phyloP scores from a whole-genome alignment of 1,140 invertebrate species.

The Tetramorium parvispinum region DNA sequence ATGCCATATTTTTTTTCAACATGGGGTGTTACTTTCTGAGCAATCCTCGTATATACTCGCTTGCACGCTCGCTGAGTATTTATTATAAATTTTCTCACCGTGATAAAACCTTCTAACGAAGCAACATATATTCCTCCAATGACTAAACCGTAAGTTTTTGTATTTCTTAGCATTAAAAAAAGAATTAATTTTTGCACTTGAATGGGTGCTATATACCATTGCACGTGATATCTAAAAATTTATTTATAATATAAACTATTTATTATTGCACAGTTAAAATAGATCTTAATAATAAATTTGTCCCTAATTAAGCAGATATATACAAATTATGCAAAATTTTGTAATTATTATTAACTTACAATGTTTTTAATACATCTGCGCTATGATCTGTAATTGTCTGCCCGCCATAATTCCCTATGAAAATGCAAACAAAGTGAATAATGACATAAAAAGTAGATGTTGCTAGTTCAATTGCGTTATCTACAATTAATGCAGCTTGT shows the following conservation, averaged over 20 bases:
- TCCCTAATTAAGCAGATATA: neutral
- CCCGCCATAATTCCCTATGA: conserved; percentile 20
- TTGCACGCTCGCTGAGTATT: neutral
- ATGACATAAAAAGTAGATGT: conserved; percentile 8
- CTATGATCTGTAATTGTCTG: conserved; percentile 11
- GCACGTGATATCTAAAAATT: conserved; percentile 24
- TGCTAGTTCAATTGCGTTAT: neutral
- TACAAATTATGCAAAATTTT: neutral
- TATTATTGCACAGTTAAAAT: conserved; percentile 7
- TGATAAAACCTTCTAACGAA: conserved; percentile 37
- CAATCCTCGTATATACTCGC: neutral
- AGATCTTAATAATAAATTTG: neutral
- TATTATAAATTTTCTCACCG: conserved; percentile 12
- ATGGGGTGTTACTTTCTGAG: too few relatives aligned
- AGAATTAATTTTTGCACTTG: conserved; percentile 39
- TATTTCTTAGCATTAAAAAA: conserved; percentile 32
- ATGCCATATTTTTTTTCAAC: too few relatives aligned
- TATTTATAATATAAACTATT: neutral
- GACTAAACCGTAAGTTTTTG: neutral
- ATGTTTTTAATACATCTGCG: neutral
- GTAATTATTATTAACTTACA: neutral
- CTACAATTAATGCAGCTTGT: neutral
- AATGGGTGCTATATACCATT: conserved; percentile 12
- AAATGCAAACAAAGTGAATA: conserved; percentile 7
- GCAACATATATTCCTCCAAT: conserved; percentile 30